Evolutionary conservation across 2,113 vertebrate species (phyloP), one percentile per base, ranked within the genome.

Genomic region (Hemicordylus capensis): DNA sequence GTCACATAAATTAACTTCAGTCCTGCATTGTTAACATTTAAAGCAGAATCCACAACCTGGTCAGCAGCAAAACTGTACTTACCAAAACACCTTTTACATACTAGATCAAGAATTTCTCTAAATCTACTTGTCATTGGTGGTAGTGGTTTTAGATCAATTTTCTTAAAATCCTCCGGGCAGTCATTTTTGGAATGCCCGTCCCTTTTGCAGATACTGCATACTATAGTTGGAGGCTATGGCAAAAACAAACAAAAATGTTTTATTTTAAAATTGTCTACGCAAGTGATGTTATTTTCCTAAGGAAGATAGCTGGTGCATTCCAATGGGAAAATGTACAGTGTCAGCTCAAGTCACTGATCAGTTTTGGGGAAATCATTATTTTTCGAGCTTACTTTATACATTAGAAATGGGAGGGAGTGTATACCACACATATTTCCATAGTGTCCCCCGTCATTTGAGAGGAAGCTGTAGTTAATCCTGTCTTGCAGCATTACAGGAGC

Each of bases 161-260:
- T 99, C 96, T 99, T 99, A 90, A 99, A 99, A 96, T 99, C 99
- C 88, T 99, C 99, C 2, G 99, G 98, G 93, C 99, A 99, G 80
- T 99, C 98, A 37, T 98, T 98, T 95, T 98, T 99, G 93, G 98
- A 97, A 95, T 99, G 99, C 84, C 99, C 99, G 87, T 99, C 99
- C 82, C 98, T 95, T 92, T 99, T 99, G 96, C 99, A 99, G 97
- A 99, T 98, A 94, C 99, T 99, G 97, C 99, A 99, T 95, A 99
- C 99, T 66, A 99, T 99, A 1, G 98, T 99, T 72, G 99, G 99
- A 85, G 99, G 98, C 98, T 98, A 93, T 26, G 3, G 6, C 14
- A 85, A 12, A 67, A 56, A 39, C 34, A 15, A 2, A 31, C 15
- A 7, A 69, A 19, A 70, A 1, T 85, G 66, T 87, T 86, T 84